Evolutionary conservation across 2,113 vertebrate species (phyloP).

Genomic region (Xenopus laevis): DNA sequence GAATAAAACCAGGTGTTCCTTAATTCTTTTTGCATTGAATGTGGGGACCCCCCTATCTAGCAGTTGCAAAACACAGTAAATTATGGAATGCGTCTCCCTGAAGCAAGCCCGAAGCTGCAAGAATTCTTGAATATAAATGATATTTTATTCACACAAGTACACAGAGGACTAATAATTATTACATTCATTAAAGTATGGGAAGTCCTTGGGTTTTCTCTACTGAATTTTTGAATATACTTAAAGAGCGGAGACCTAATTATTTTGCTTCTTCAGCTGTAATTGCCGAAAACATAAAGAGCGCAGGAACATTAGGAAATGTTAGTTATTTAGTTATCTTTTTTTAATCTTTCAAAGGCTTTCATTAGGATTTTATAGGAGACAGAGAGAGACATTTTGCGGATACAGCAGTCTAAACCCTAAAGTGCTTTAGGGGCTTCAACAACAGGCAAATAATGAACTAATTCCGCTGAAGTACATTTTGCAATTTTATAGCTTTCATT

Average conservation of each 20-base stretch:
- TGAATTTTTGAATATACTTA: slow-evolving; percentile 8
- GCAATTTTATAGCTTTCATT: too few relatives aligned
- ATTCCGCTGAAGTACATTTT: too few relatives aligned
- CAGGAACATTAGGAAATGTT: neutral
- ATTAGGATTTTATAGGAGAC: neutral
- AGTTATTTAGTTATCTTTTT: neutral
- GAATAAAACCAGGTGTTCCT: too few relatives aligned
- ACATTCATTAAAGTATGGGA: slow-evolving; percentile 24
- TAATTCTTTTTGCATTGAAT: too few relatives aligned
- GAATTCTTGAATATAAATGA: too few relatives aligned
- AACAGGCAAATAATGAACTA: too few relatives aligned
- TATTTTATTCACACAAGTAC: too few relatives aligned
- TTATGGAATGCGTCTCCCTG: too few relatives aligned
- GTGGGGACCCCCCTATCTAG: too few relatives aligned
- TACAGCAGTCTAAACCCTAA: neutral
- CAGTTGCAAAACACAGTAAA: too few relatives aligned
- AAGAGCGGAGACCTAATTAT: slow-evolving; percentile 19
- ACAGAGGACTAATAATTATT: slow-evolving; percentile 22
- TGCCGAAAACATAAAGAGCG: slow-evolving; percentile 6
- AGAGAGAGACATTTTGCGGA: neutral
- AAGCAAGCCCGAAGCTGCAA: too few relatives aligned
- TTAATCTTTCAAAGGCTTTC: neutral
- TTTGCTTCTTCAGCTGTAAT: slow-evolving; percentile 12
- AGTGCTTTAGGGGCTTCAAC: neutral
- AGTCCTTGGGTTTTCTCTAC: slow-evolving; percentile 3